phyloP scores from a whole-genome alignment of 2,113 vertebrate species.

The Lepidothrix coronata region DNA sequence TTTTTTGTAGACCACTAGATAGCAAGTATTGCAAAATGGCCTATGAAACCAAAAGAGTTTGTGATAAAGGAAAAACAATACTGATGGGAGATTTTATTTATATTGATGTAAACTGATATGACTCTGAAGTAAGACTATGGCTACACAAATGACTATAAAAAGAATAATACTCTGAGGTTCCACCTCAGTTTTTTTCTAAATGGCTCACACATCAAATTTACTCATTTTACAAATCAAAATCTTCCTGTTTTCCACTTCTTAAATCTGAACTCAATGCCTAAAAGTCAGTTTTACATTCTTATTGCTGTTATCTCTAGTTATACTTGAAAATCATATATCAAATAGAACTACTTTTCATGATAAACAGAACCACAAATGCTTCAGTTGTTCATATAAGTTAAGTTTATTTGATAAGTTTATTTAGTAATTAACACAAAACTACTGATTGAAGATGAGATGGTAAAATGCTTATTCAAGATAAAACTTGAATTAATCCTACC shows the following conservation, averaged over 20 bases:
- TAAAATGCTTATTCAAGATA: background rate
- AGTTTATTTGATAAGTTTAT: background rate
- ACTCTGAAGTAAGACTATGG: background rate
- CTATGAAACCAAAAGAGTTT: slow-evolving; percentile 23
- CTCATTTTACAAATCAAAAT: background rate
- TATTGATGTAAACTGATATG: background rate
- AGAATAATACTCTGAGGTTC: background rate
- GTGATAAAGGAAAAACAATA: background rate
- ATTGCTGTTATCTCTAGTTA: background rate
- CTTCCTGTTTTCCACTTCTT: background rate
- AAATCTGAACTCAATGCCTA: background rate
- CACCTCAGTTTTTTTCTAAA: background rate
- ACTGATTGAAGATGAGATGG: background rate
- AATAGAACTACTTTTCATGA: background rate
- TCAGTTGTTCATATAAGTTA: background rate
- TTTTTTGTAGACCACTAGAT: background rate
- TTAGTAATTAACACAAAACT: background rate
- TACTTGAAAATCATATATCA: background rate
- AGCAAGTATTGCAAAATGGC: slow-evolving; percentile 19
- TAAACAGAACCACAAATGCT: background rate
- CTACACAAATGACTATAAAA: background rate
- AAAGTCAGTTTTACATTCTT: background rate
- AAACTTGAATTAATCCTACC: background rate
- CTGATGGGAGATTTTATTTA: slow-evolving; percentile 25
- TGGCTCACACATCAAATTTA: background rate